Evolutionary conservation across 1,140 invertebrate genomes (phyloP), one percentile per base, ranked within the genome.

Genomic region (Drosophila obscura): DNA sequence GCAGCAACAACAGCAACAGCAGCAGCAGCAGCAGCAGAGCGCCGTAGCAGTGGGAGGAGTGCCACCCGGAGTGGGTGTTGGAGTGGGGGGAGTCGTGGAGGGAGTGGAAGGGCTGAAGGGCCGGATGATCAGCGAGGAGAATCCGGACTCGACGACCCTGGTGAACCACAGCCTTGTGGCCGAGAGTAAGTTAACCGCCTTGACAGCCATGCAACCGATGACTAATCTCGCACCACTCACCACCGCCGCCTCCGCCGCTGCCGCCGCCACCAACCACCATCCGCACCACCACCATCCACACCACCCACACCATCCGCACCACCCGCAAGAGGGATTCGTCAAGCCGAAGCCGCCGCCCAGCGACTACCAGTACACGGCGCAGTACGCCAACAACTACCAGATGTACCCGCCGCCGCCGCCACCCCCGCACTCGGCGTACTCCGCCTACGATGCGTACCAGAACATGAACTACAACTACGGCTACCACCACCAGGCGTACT

Each of bases 391-490:
- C 60, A 91, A 91, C 76, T 92, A 92, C 62, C 91, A 92, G 77
- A 92, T 92, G 90, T 92, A 92, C 60, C 91, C 91, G 61, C 89
- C 89, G 5, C 83, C 88, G 0, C 81, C 91, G 35, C 90, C 91
- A 35, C 89, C 89, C 5, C 88, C 90, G 0, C 90, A 90, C 24
- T 89, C 84, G 8, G 90, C 89, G 1, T 92, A 92, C 64, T 77
- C 89, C 22, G 82, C 91, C 45, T 92, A 92, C 53, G 90, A 92
- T 60, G 88, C 91, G 4, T 92, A 92, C 39, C 88, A 91, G 62
- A 92, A 92, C 35, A 91, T 92, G 90, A 91, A 92, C 77, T 92
- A 92, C 58, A 92, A 92, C 53, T 92, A 92, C 3, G 85, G 90
- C 0, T 92, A 92, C 51, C 91, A 91, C 51, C 88, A 90, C 26